phyloP scores from a whole-genome alignment of 2,797 vertebrate genomes.

The Carapus acus region DNA sequence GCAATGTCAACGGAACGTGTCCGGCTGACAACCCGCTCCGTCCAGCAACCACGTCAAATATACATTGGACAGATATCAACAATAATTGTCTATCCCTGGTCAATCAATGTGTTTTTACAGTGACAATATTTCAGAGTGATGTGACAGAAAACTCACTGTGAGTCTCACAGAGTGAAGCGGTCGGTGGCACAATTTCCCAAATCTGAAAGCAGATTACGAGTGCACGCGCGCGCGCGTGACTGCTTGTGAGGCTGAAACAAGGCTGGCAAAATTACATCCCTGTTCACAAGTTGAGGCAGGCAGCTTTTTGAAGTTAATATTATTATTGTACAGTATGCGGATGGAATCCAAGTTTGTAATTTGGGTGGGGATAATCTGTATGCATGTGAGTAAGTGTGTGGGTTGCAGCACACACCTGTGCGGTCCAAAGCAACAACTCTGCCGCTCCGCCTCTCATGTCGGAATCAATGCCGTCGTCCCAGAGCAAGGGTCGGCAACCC shows the following conservation, averaged over 20 bases:
- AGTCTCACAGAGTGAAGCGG: too few species aligned
- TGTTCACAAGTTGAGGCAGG: slow-evolving; percentile 43
- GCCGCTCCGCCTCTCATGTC: slow-evolving; percentile 74
- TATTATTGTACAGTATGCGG: not conserved
- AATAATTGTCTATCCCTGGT: too few species aligned
- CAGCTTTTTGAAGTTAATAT: too few species aligned
- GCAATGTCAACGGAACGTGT: slow-evolving; percentile 73
- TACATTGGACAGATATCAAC: too few species aligned
- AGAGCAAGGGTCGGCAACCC: too few species aligned
- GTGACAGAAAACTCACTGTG: too few species aligned
- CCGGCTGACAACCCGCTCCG: slow-evolving; percentile 43
- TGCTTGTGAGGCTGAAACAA: slow-evolving; percentile 1
- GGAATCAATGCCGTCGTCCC: slow-evolving; percentile 56
- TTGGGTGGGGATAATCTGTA: slow-evolving; percentile 22
- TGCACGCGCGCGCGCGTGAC: not conserved
- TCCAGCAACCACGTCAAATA: slow-evolving; percentile 16
- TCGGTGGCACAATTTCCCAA: not conserved
- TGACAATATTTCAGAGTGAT: too few species aligned
- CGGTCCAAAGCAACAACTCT: slow-evolving; percentile 82
- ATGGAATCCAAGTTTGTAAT: slow-evolving; percentile 11
- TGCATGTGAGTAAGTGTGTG: slow-evolving; percentile 1
- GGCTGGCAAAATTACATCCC: slow-evolving; percentile 3
- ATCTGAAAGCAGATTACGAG: not conserved
- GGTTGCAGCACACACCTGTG: slow-evolving; percentile 67
- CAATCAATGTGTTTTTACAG: too few species aligned